Evolutionary conservation across 2,113 vertebrate genomes (phyloP).

Genomic region (Vicugna pacos): DNA sequence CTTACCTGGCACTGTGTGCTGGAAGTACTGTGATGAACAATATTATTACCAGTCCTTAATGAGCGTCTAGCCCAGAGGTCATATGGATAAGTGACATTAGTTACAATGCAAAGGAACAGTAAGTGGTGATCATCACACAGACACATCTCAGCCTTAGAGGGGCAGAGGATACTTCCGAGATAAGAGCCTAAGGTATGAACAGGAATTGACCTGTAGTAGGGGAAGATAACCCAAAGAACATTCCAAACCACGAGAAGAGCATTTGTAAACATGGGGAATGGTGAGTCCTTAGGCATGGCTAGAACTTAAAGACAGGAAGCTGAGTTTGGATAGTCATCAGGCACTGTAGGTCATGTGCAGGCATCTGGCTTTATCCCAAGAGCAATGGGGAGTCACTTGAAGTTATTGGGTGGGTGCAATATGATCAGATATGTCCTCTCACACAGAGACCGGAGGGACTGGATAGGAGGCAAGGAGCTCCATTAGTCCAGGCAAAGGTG

Average conservation of each 20-base stretch:
- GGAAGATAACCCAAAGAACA: background rate
- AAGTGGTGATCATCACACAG: background rate
- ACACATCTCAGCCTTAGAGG: background rate
- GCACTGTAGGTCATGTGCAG: background rate
- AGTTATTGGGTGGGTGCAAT: background rate
- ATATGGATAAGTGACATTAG: background rate
- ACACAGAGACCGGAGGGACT: too few species aligned
- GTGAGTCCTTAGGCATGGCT: background rate
- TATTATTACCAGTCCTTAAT: too few species aligned
- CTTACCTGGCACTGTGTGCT: background rate
- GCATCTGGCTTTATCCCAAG: background rate
- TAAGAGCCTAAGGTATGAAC: background rate
- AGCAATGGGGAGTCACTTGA: background rate
- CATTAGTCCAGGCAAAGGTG: background rate
- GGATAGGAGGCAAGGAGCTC: background rate
- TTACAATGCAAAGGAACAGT: background rate
- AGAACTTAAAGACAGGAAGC: background rate
- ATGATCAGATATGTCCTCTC: background rate
- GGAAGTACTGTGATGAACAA: background rate
- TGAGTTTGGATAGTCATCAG: background rate
- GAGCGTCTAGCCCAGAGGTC: background rate
- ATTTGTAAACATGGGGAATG: background rate
- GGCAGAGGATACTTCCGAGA: background rate
- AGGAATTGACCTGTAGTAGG: background rate
- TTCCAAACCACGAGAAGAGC: background rate